Percentiles rank a stretch among this genome's conserved stretches.
Evolutionary conservation across 2,113 vertebrate species (phyloP).

Genomic region (Odobenus rosmarus): DNA sequence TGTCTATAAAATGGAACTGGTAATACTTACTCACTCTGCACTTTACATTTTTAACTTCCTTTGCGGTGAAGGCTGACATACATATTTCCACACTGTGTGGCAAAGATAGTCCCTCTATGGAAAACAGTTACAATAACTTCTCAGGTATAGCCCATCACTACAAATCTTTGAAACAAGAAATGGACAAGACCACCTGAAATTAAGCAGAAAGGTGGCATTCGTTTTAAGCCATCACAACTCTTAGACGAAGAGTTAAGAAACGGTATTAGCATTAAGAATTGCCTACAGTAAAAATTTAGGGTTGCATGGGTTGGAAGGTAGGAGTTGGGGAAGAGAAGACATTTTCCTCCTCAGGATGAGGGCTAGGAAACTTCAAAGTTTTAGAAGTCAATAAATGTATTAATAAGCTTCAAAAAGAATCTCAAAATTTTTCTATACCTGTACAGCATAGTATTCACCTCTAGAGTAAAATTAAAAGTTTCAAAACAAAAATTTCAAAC

Average conservation of each 20-base stretch:
- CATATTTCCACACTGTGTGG: neutral
- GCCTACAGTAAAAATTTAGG: neutral
- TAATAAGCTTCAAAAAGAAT: neutral
- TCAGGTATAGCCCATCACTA: neutral
- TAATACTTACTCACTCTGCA: neutral
- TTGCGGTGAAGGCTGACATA: neutral
- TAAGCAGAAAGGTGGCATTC: neutral
- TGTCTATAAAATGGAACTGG: neutral
- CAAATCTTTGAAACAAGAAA: neutral
- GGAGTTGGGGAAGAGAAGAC: neutral
- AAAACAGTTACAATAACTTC: neutral
- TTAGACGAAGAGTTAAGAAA: neutral
- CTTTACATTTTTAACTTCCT: neutral
- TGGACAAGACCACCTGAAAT: neutral
- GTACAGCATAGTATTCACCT: neutral
- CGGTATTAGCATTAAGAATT: neutral
- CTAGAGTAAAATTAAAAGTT: neutral
- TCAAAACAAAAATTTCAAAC: constrained; percentile 8
- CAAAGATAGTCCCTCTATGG: neutral
- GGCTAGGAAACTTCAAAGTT: neutral
- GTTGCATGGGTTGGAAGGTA: neutral
- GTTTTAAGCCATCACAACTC: neutral
- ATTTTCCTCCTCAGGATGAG: neutral
- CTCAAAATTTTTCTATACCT: neutral
- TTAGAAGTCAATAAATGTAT: neutral